Evolutionary conservation across 2,888 invertebrate genomes (phyloP), one percentile per base, ranked within the genome.

Genomic region (Rhimphoctona megacephalus): DNA sequence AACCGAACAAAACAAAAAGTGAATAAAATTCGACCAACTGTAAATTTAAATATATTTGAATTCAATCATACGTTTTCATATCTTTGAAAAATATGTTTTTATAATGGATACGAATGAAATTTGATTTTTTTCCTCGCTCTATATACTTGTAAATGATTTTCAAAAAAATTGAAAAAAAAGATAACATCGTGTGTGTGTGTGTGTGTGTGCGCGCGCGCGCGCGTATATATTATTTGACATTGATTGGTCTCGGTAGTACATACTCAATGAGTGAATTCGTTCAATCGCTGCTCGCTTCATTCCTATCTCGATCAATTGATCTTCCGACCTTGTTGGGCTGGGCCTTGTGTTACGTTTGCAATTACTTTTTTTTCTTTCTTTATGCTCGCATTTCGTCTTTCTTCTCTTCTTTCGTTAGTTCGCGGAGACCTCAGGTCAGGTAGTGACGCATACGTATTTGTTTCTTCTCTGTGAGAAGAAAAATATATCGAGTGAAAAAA

Each of bases 241-340:
- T 66, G 73, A 64, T 81, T 78, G 69, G 39, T 61, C 43, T 61
- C 11, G 57, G 39, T 39, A 30, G 30, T 77, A 49, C 49, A 46
- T 66, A 52, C 22, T 66, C 57, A 64, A 72, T 66, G 70, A 64
- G 49, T 70, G 52, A 36, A 81, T 49, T 83, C 76, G 54, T 57
- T 80, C 74, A 46, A 86, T 67, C 52, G 77, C 61, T 30, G 43
- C 67, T 78, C 81, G 77, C 57, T 66, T 77, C 81, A 54, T 78
- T 43, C 77, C 81, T 49, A 77, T 86, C 77, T 80, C 43, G 86
- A 86, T 86, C 83, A 69, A 81, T 86, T 86, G 86, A 86, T 81
- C 86, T 73, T 52, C 73, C 83, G 73, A 78, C 86, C 83, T 72
- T 81, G 66, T 81, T 74, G 66, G 64, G 25, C 36, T 74, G 70